phyloP scores from a whole-genome alignment of 2,113 vertebrate species.

The Cepphus grylle region DNA sequence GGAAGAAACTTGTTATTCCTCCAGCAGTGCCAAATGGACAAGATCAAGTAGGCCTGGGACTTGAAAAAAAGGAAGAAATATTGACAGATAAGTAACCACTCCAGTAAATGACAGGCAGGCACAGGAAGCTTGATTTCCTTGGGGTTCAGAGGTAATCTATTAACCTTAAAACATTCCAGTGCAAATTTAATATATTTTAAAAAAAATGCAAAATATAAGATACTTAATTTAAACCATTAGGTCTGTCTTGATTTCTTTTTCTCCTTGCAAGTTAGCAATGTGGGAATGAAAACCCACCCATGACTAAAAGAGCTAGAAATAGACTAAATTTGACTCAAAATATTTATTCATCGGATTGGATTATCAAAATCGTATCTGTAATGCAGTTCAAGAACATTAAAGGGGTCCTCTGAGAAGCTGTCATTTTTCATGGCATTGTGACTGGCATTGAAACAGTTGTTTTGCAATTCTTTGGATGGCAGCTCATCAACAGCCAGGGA shows the following conservation, averaged over 20 bases:
- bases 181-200: background rate
- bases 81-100: constrained; percentile 79
- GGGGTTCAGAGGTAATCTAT: constrained; percentile 73
- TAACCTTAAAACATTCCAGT: constrained; percentile 66
- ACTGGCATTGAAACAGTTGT: background rate
- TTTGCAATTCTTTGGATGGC: background rate
- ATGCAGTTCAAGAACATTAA: constrained; percentile 5
- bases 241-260: constrained; percentile 32
- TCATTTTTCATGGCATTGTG: constrained; percentile 1
- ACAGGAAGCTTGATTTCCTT: constrained; percentile 65
- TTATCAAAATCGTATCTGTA: background rate
- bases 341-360: background rate
- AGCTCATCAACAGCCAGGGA: background rate
- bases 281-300: background rate
- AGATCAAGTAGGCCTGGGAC: constrained; percentile 82
- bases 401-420: constrained; percentile 18
- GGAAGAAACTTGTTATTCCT: constrained; percentile 81
- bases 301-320: background rate
- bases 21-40: constrained; percentile 78
- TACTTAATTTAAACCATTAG: constrained; percentile 66
- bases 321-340: background rate
- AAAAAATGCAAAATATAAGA: constrained; percentile 8
- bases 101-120: constrained; percentile 75
- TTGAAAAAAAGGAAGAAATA: constrained; percentile 77
- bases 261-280: background rate